phyloP scores from a whole-genome alignment of 1,140 invertebrate species.

The Olivierus martensii region DNA sequence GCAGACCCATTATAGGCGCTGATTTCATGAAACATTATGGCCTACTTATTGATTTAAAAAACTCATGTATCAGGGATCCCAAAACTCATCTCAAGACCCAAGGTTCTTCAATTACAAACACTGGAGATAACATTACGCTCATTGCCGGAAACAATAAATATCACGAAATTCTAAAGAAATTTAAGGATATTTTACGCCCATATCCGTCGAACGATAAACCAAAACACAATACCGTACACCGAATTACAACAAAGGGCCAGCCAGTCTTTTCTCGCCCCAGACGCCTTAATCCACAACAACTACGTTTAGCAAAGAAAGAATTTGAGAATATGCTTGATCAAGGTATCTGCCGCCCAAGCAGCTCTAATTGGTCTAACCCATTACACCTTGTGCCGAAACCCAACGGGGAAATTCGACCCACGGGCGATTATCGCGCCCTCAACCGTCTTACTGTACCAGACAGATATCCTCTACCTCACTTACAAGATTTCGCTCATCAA shows the following conservation, averaged over 20 bases:
- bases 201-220: neutral
- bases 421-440: conserved; percentile 8
- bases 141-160: neutral
- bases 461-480: conserved; percentile 13
- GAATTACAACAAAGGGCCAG: conserved; percentile 3
- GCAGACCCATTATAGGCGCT: conserved; percentile 9
- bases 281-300: conserved; percentile 1
- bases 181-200: neutral
- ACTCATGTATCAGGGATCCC: neutral
- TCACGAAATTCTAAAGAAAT: neutral
- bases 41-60: neutral
- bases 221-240: conserved; percentile 4
- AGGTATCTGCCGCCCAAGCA: too few relatives aligned
- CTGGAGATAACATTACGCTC: neutral
- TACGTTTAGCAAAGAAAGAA: conserved; percentile 3
- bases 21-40: conserved; percentile 8
- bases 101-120: neutral
- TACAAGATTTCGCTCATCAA: conserved; percentile 9
- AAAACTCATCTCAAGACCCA: neutral
- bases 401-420: conserved; percentile 1
- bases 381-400: conserved; percentile 20
- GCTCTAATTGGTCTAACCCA: neutral
- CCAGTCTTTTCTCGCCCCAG: neutral
- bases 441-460: conserved; percentile 8
- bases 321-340: neutral